These are phyloP conservation scores for Litocranius walleri DNA, from an alignment of 2,113 vertebrate genomes.

Conservation along the genomic window DNA sequence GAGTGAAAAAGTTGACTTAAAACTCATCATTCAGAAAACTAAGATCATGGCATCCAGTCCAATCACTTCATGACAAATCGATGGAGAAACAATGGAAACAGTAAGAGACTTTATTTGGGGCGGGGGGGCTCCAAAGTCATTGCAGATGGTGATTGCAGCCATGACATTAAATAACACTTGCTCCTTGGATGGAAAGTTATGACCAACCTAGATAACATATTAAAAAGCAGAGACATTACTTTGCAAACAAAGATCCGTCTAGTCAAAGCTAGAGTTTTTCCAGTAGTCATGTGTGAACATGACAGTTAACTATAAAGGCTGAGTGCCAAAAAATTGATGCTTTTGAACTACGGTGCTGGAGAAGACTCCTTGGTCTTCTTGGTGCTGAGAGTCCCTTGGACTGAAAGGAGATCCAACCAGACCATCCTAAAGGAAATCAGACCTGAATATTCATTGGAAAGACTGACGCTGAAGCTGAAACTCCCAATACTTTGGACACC, in stretches of 20 bases:
- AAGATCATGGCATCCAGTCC: not conserved
- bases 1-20: not conserved
- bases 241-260: not conserved
- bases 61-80: not conserved
- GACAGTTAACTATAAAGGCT: not conserved
- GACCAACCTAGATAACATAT: not conserved
- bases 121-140: not conserved
- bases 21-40: not conserved
- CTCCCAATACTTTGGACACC: not conserved
- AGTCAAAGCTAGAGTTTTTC: not conserved
- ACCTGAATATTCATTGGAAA: not conserved
- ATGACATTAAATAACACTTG: not conserved
- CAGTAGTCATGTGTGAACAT: not conserved
- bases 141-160: not conserved
- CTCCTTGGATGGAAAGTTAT: not conserved
- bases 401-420: not conserved
- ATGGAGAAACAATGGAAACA: not conserved
- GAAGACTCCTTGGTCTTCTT: not conserved
- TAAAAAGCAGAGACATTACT: not conserved
- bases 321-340: not conserved
- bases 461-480: not conserved
- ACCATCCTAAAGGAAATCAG: not conserved
- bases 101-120: not conserved
- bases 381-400: not conserved
- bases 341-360: not conserved